Base-by-base conservation (phyloP, 2,113 vertebrate species). In the Prochilodus magdalenae region DNA sequence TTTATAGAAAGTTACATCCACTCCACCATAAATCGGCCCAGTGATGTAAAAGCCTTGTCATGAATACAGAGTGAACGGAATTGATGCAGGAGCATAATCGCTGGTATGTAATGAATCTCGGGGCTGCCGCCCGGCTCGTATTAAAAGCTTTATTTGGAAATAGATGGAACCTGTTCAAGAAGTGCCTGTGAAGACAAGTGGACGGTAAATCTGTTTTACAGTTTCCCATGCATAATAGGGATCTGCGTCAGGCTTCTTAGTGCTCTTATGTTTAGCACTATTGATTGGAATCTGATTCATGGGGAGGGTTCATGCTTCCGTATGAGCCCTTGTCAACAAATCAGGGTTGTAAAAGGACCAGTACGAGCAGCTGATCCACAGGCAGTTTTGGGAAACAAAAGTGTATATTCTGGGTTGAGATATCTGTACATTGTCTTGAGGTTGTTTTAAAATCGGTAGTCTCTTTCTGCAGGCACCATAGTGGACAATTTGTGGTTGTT, bases 1-100 rank as follows among this genome's bases (percentile, higher is more conserved):
- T 85, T 81, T 88, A 86, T 82, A 76, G 80, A 83, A 85, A 84
- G 85, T 87, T 84, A 79, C 74, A 55, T 86, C 78, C 83, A 74
- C 70, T 82, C 80, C 62, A 36, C 59, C 73, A 69, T 86, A 87
- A 87, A 88, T 86, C 79, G 81, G 70, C 30, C 27, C 65, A 63
- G 55, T 47, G 83, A 80, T 76, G 57, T 79, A 82, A 83, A 80
- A 80, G 74, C 69, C 76, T 24, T 51, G 76, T 63, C 85, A 85
- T 83, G 85, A 84, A 80, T 85, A 73, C 81, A 88, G 81, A 85
- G 81, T 82, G 57, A 77, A 79, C 73, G 75, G 69, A 87, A 86
- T 87, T 89, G 88, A 86, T 88, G 78, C 81, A 62, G 16, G 65
- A 80, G 75, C 49, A 40, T 79, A 81, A 84, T 87, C 70, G 80